Evolutionary conservation across 2,888 invertebrate genomes (phyloP).

Genomic region (Adelphocoris suturalis): DNA sequence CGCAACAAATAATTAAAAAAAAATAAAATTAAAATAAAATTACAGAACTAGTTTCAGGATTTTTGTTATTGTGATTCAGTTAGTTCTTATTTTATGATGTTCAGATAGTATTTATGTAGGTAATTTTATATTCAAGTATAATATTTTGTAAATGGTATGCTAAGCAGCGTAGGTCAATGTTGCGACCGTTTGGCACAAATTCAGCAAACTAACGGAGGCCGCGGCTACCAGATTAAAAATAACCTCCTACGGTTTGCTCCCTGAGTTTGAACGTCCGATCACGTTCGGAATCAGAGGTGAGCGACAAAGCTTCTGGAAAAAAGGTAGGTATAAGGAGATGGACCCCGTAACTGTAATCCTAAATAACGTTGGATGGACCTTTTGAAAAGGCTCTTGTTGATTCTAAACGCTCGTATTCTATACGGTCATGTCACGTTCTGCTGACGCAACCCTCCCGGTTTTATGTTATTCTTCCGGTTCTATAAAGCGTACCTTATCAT

Average conservation of each 20-base stretch:
- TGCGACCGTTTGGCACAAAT: neutral
- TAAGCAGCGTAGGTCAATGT: neutral
- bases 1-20: too few species aligned
- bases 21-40: too few species aligned
- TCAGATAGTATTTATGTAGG: too few species aligned
- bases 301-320: neutral
- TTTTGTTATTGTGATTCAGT: too few species aligned
- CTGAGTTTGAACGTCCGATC: neutral
- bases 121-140: too few species aligned
- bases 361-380: neutral
- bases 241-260: neutral
- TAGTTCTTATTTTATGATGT: too few species aligned
- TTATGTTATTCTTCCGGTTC: too few species aligned
- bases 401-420: neutral
- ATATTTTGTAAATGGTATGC: neutral
- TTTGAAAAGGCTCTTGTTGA: neutral
- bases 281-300: neutral
- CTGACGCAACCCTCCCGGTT: too few species aligned
- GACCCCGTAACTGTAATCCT: neutral
- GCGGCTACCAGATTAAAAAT: neutral
- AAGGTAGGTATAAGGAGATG: neutral
- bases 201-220: neutral
- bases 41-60: too few species aligned
- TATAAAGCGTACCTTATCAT: too few species aligned
- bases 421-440: too few species aligned